Evolutionary conservation across 2,797 vertebrate genomes (phyloP).

Genomic region (Philypnodon macrostomus): DNA sequence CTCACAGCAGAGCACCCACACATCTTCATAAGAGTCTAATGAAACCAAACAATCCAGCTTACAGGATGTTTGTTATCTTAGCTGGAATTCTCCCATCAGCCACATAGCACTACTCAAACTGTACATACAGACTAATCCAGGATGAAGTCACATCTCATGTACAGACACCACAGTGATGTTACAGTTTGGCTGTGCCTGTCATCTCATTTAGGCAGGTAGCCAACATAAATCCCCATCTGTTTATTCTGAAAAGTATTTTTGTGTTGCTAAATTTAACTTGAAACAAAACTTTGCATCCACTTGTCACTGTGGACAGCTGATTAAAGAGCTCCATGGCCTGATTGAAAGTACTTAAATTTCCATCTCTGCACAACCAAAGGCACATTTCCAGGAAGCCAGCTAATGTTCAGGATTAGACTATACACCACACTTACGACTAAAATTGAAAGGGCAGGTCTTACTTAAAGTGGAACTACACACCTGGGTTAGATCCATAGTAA

Average conservation of each 20-base stretch:
- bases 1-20: constrained; percentile 24
- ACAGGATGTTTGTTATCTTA: constrained; percentile 19
- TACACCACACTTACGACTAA: too few species aligned
- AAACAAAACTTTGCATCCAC: constrained; percentile 10
- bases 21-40: constrained; percentile 12
- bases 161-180: constrained; percentile 17
- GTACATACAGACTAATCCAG: constrained; percentile 3
- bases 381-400: constrained; percentile 6
- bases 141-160: constrained; percentile 17
- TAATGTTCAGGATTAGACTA: constrained; percentile 4
- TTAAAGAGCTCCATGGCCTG: constrained; percentile 23
- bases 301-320: constrained; percentile 23
- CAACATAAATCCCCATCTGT: constrained; percentile 24
- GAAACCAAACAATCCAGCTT: constrained; percentile 10
- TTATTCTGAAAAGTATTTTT: constrained; percentile 20
- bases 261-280: constrained; percentile 17
- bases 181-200: constrained; percentile 22
- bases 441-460: too few species aligned
- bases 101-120: constrained; percentile 16
- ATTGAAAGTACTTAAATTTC: constrained; percentile 17
- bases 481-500: too few species aligned
- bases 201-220: constrained; percentile 30
- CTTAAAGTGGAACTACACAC: too few species aligned
- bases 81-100: constrained; percentile 10
- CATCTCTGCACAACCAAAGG: constrained; percentile 10